Evolutionary conservation across 2,113 vertebrate species (phyloP), one percentile per base, ranked within the genome.

Genomic region (Ginglymostoma cirratum): DNA sequence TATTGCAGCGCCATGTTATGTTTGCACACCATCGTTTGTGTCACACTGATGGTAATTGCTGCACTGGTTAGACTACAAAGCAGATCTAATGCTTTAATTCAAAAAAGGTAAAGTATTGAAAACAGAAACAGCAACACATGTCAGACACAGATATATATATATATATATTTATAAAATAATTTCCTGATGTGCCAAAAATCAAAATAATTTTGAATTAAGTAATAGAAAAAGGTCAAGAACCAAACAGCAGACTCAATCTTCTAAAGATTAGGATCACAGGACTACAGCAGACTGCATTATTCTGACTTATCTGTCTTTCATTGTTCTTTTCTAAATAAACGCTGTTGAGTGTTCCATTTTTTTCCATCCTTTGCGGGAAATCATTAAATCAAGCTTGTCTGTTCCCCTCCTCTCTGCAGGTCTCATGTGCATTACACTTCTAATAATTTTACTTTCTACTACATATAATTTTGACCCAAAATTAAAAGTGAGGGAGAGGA

Each of bases 1-100:
- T 61, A 34, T 83, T 93, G 65, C 7, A 95, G 67, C 27, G 94
- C 52, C n/a, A 69, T 72, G 30, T 95, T 45, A 70, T 72, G 66
- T 72, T 72, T 45, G 52, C 72, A 76, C 94, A 52, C 12, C 23
- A 48, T 34, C 76, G 67, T 42, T 45, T 24, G 27, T 42, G 27
- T 95, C 21, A 72, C 69, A 95, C 67, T 95, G 72, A 76, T 94
- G 27, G 93, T 42, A 69, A 94, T 95, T 19, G 69, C 69, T 95
- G 94, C 94, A 95, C 38, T 69, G 30, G 94, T 72, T 69, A 95
- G 94, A 72, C 45, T 72, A 45, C 94, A 95, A 95, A 95, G 42
- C 69, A 95, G 69, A 72, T 27, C 94, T 95, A 70, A 95, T 52
- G 69, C 15, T 72, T 72, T 95, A 72, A 72, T 95, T 42, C 69